phyloP scores from a whole-genome alignment of 2,888 invertebrate species.

The Drepanosiphum platanoidis region DNA sequence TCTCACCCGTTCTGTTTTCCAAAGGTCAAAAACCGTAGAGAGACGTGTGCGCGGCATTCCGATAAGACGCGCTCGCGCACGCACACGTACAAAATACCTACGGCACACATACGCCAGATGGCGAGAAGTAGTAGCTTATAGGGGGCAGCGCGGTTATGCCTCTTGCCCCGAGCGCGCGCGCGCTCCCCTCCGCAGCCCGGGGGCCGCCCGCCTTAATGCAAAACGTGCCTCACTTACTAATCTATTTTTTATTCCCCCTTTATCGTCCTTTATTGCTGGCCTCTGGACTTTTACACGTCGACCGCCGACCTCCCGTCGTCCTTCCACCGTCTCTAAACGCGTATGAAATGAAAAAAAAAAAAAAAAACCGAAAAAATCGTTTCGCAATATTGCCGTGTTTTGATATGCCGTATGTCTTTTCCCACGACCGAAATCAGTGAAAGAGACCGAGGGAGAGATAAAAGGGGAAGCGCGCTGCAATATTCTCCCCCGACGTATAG shows the following conservation, averaged over 20 bases:
- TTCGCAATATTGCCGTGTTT: constrained; percentile 55
- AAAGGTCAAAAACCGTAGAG: constrained; percentile 49
- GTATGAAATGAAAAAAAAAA: constrained; percentile 54
- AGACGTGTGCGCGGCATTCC: constrained; percentile 57
- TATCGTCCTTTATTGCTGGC: constrained; percentile 61
- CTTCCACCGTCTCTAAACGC: constrained; percentile 3
- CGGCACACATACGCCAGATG: constrained; percentile 48
- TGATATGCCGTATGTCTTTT: constrained; percentile 30
- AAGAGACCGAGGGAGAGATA: background rate
- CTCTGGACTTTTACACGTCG: constrained; percentile 61
- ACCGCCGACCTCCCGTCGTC: background rate
- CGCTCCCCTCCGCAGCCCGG: background rate
- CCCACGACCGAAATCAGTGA: constrained; percentile 15
- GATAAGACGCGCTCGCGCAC: constrained; percentile 39
- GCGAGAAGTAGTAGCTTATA: constrained; percentile 62
- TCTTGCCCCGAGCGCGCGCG: background rate
- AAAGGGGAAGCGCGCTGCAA: background rate
- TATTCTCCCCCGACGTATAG: background rate
- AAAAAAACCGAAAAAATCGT: constrained; percentile 46
- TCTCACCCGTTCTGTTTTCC: background rate
- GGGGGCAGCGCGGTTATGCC: constrained; percentile 22
- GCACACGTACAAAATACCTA: constrained; percentile 1
- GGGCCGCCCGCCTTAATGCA: constrained; percentile 41
- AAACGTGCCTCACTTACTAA: constrained; percentile 62
- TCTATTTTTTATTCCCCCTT: constrained; percentile 62